These are phyloP conservation scores for Alligator sinensis DNA, from an alignment of 2,113 vertebrate genomes.

Conservation along the genomic window DNA sequence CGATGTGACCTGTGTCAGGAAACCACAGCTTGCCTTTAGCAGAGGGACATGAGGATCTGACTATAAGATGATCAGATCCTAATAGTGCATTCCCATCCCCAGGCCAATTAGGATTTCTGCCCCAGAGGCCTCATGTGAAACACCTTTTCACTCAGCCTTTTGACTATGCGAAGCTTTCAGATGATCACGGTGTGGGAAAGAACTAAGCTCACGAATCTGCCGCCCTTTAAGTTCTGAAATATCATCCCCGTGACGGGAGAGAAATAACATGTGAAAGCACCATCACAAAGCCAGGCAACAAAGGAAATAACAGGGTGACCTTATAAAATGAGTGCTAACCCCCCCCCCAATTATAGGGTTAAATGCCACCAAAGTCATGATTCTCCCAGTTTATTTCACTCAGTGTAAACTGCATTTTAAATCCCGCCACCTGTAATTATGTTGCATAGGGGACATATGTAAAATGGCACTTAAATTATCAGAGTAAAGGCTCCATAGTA, in stretches of 20 bases:
- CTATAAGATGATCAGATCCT: conserved; percentile 31
- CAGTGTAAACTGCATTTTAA: neutral
- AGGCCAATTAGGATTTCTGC: conserved; percentile 53
- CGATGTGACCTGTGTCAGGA: conserved; percentile 30
- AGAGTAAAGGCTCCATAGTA: conserved; percentile 17
- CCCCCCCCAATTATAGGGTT: conserved; percentile 31
- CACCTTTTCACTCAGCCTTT: conserved; percentile 34
- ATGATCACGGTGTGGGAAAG: conserved; percentile 55
- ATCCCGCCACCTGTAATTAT: neutral
- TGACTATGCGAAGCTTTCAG: conserved; percentile 60
- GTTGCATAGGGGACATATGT: neutral
- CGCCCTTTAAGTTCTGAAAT: conserved; percentile 55
- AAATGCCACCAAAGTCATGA: conserved; percentile 29
- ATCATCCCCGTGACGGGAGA: conserved; percentile 57
- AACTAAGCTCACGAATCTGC: conserved; percentile 48
- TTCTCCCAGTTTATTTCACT: conserved; percentile 17
- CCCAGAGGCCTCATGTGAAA: conserved; percentile 38
- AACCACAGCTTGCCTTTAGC: conserved; percentile 15
- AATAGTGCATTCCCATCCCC: neutral
- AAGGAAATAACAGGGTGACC: conserved; percentile 54
- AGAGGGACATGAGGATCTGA: neutral
- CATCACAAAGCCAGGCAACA: conserved; percentile 27
- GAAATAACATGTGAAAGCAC: conserved; percentile 36
- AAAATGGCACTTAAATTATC: conserved; percentile 54
- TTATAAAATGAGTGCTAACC: conserved; percentile 30